Evolutionary conservation across 2,888 invertebrate species (phyloP), one percentile per base, ranked within the genome.

Genomic region (Orthosia gothica): DNA sequence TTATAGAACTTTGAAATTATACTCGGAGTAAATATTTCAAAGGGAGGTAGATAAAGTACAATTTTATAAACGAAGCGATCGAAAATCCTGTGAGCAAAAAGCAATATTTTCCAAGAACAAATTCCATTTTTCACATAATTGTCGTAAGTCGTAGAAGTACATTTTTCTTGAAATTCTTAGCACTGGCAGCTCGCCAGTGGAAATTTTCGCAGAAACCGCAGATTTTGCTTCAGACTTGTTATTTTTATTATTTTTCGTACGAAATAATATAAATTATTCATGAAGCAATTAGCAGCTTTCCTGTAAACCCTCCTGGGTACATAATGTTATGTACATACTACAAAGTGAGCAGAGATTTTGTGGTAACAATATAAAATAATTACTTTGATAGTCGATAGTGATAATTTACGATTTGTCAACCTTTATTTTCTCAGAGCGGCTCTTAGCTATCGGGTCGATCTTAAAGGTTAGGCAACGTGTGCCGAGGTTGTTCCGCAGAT

Each of bases 141-240:
- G 75, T 80, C 52, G 52, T 61, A 72, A 75, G 52, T 70, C 57
- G 55, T 70, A 76, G 52, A 76, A 76, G 70, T 79, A 67, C 70
- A 72, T 80, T 70, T 82, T 76, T 76, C 71, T 71, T 57, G 66
- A 74, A 84, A 77, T 76, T 66, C 52, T 77, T 74, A 32, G 57
- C 49, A 16, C 62, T 82, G 82, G 84, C 70, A 40, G 12, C 12
- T 65, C 2, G 67, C 72, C 72, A 82, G 76, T 55, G 9, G 15
- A 23, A 71, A 73, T 71, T 78, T 80, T 75, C 40, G n/a, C n/a
- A 50, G 67, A 64, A 80, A 68, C 20, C 47, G 23, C 54, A 66
- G 45, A 67, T 80, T 71, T 72, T 70, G 18, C 54, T 50, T 23
- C 49, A 57, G n/a, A 62, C 3, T 9, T 58, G 57, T 61, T 83